Evolutionary conservation across 2,113 vertebrate species (phyloP).

Genomic region (Nibea coibor): DNA sequence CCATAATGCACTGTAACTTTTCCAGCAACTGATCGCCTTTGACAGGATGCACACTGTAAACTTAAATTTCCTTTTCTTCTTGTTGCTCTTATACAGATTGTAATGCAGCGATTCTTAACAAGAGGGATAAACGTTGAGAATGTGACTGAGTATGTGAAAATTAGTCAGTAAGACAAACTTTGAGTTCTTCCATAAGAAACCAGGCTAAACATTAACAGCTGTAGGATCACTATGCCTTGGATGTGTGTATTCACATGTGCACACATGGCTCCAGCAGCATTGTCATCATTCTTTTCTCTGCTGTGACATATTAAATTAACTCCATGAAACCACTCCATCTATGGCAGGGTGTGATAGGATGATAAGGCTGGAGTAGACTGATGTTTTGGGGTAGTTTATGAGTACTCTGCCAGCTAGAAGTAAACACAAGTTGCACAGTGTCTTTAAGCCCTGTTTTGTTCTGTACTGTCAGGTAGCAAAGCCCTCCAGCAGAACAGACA

Average conservation of each 20-base stretch:
- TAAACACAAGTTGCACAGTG: not conserved
- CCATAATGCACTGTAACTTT: constrained; percentile 24
- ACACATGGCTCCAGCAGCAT: not conserved
- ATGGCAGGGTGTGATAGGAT: not conserved
- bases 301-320: not conserved
- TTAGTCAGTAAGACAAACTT: not conserved
- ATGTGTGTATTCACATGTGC: not conserved
- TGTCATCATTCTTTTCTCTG: not conserved
- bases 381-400: not conserved
- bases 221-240: not conserved
- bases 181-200: not conserved
- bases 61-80: not conserved
- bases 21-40: constrained; percentile 42
- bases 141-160: not conserved
- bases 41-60: constrained; percentile 21
- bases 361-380: not conserved
- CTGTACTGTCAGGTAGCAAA: not conserved
- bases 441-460: not conserved
- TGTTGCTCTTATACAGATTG: constrained; percentile 1
- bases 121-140: not conserved
- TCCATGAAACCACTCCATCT: not conserved
- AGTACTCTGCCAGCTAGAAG: not conserved
- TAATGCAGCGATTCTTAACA: not conserved
- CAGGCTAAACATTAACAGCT: not conserved
- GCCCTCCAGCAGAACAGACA: not conserved